Conservation (phyloP, 23 tunicate genomes). For the Ascidia mentula region DNA sequence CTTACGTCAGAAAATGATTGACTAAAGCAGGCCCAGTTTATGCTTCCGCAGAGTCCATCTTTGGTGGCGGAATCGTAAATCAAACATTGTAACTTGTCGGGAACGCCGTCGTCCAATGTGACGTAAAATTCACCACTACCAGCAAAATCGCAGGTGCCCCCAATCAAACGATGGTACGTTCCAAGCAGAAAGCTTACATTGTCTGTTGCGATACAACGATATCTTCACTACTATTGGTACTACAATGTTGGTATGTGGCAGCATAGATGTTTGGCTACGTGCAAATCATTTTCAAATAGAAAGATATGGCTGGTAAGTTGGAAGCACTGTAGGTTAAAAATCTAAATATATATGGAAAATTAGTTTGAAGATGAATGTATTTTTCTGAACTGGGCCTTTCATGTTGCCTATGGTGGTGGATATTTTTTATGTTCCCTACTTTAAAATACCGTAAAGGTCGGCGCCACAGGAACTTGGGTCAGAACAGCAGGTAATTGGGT, state of each 20-base stretch:
- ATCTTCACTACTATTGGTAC: no score
- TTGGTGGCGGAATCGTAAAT: conserved; percentile 48
- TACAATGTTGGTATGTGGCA: no score
- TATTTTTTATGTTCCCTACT: no score
- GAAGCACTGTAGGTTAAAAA: no score
- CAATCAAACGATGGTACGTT: conserved; percentile 60
- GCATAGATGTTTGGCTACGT: no score
- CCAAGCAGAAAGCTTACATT: conserved; percentile 62
- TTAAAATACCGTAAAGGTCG: conserved; percentile 5
- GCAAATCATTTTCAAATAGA: no score
- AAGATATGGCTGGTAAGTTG: no score
- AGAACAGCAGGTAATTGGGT: conserved; percentile 43
- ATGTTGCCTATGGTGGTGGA: no score
- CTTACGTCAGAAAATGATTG: conserved; percentile 82
- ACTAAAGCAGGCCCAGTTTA: conserved; percentile 76
- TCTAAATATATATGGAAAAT: no score
- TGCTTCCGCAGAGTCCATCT: conserved; percentile 61
- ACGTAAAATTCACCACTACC: conserved; percentile 78
- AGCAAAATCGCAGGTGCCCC: conserved; percentile 77
- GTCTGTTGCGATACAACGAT: conserved; percentile 20
- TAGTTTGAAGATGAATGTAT: no score
- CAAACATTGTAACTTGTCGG: conserved; percentile 32
- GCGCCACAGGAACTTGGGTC: conserved; percentile 27
- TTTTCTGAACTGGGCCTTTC: no score
- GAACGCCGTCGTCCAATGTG: conserved; percentile 22